These are phyloP conservation scores for Drosophila santomea DNA, from an alignment of 1,140 invertebrate genomes.

Conservation along the genomic window DNA sequence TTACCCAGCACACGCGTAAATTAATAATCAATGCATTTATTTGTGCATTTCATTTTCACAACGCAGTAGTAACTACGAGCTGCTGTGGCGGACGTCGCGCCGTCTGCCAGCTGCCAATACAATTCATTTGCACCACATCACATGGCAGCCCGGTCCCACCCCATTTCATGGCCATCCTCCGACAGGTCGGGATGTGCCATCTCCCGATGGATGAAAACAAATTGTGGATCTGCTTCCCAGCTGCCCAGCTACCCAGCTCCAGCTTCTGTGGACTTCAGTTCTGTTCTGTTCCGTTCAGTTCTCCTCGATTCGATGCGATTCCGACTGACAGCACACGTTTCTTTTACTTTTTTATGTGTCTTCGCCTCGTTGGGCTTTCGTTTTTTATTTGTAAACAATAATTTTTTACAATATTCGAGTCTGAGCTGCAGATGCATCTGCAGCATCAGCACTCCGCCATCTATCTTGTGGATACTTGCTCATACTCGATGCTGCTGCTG, in stretches of 20 bases:
- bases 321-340: constrained; percentile 56
- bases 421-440: constrained; percentile 44
- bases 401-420: constrained; percentile 61
- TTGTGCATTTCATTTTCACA: constrained; percentile 9
- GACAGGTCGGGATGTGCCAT: constrained; percentile 12
- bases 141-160: constrained; percentile 21
- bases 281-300: neutral
- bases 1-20: constrained; percentile 57
- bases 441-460: constrained; percentile 35
- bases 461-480: constrained; percentile 22
- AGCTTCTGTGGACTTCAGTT: constrained; percentile 16
- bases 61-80: neutral
- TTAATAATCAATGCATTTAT: constrained; percentile 67
- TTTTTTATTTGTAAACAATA: constrained; percentile 76
- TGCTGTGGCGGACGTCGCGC: constrained; percentile 38
- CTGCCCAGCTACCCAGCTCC: constrained; percentile 3
- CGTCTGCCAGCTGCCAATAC: constrained; percentile 77
- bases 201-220: constrained; percentile 62
- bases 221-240: constrained; percentile 42
- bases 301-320: constrained; percentile 4
- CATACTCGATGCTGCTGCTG: constrained; percentile 17
- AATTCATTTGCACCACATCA: constrained; percentile 76
- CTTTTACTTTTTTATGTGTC: constrained; percentile 58
- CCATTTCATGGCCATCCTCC: constrained; percentile 20
- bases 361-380: constrained; percentile 41